Conservation (phyloP, 2,888 invertebrate species). For the Rosalia funebris region DNA sequence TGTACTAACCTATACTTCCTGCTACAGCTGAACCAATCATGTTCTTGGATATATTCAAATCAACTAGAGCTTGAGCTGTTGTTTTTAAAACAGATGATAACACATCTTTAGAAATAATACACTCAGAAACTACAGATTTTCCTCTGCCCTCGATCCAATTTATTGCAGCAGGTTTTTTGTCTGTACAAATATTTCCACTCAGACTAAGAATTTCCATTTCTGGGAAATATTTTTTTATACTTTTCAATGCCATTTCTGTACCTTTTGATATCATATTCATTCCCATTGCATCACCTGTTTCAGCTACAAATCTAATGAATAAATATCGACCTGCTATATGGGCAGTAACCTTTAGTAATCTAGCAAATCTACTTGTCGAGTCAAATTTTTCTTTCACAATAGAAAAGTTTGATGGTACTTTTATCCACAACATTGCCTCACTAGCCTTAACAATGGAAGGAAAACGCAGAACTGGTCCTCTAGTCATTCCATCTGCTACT, state of each 20-base stretch:
- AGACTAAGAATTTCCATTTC: conserved; percentile 92
- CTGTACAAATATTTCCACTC: conserved; percentile 96
- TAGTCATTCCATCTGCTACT: conserved; percentile 93
- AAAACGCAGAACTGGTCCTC: conserved; percentile 92
- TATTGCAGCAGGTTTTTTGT: conserved; percentile 95
- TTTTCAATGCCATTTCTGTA: conserved; percentile 84
- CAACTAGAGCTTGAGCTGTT: conserved; percentile 81
- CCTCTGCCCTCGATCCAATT: conserved; percentile 95
- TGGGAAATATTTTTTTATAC: conserved; percentile 77
- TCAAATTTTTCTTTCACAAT: conserved; percentile 86
- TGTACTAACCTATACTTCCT: conserved; percentile 78
- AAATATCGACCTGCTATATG: conserved; percentile 87
- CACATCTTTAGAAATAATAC: conserved; percentile 78
- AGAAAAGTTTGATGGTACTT: conserved; percentile 78
- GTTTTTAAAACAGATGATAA: conserved; percentile 86
- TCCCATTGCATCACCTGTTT: conserved; percentile 98
- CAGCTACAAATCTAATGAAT: conserved; percentile 70
- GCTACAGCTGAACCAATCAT: conserved; percentile 93
- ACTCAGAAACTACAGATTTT: conserved; percentile 94
- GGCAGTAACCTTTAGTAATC: conserved; percentile 80
- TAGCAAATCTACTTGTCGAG: conserved; percentile 88
- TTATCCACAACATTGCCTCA: conserved; percentile 84
- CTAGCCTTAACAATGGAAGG: conserved; percentile 78
- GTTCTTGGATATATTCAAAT: conserved; percentile 92
- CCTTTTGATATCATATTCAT: conserved; percentile 99